These are phyloP conservation scores for Tenthredo amoena DNA, from an alignment of 2,888 invertebrate genomes.

Conservation along the genomic window DNA sequence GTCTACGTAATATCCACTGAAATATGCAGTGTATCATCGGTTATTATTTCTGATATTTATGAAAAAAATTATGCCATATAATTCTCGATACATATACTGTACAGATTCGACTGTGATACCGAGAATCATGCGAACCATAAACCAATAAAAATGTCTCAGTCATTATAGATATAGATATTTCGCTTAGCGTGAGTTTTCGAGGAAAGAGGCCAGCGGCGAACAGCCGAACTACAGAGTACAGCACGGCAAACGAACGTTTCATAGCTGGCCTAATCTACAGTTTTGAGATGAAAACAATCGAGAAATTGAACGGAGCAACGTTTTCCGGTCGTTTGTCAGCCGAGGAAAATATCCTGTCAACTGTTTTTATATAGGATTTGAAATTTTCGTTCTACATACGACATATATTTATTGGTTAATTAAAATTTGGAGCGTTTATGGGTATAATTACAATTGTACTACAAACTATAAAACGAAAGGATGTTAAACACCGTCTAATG, in stretches of 20 bases:
- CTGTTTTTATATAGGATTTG: not conserved
- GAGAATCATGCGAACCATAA: not conserved
- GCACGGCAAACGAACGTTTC: not conserved
- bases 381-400: not conserved
- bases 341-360: not conserved
- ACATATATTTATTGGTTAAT: not conserved
- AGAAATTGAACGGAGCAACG: not conserved
- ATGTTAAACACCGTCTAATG: not conserved
- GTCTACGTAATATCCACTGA: not conserved
- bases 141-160: not conserved
- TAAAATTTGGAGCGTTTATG: not conserved
- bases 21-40: not conserved
- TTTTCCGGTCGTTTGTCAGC: not conserved
- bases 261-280: not conserved
- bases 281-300: not conserved
- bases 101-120: not conserved
- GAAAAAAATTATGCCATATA: not conserved
- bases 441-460: too few species aligned
- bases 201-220: too few species aligned
- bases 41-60: not conserved
- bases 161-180: not conserved
- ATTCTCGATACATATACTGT: not conserved
- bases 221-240: not conserved
- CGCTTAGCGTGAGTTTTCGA: too few species aligned
- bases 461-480: not conserved